Evolutionary conservation across 1,140 invertebrate species (phyloP).

Genomic region (Caenorhabditis elegans): DNA sequence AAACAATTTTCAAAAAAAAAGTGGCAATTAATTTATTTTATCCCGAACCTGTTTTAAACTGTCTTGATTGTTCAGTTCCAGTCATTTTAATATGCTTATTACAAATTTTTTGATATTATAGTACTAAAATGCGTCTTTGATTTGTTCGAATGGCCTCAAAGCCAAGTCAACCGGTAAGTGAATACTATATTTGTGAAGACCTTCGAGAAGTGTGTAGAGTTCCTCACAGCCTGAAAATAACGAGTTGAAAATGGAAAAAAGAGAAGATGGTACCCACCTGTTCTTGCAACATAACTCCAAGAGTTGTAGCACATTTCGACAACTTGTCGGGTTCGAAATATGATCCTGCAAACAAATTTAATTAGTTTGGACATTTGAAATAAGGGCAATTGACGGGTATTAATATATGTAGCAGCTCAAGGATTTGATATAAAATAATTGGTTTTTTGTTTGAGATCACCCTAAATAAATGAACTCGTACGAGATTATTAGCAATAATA

Average conservation of each 20-base stretch:
- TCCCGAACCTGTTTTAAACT: background rate
- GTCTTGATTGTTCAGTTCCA: background rate
- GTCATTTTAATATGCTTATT: background rate
- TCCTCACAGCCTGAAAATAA: constrained; percentile 83
- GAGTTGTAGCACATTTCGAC: constrained; percentile 86
- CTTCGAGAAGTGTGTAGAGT: constrained; percentile 83
- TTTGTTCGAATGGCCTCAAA: constrained; percentile 91
- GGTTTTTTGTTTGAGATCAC: too few species aligned
- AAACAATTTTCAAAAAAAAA: background rate
- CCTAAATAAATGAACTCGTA: too few species aligned
- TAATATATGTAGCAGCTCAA: too few species aligned
- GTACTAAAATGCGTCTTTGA: constrained; percentile 91
- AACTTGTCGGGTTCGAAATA: constrained; percentile 83
- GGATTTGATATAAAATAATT: too few species aligned
- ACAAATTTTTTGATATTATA: too few species aligned
- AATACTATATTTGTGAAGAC: constrained; percentile 82
- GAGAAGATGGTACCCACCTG: constrained; percentile 73
- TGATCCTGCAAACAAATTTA: constrained; percentile 72
- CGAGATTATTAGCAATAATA: too few species aligned
- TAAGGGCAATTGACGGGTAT: too few species aligned
- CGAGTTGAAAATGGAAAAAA: background rate
- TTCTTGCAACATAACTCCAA: constrained; percentile 92
- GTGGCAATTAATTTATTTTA: background rate
- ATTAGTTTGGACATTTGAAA: too few species aligned
- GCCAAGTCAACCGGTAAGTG: constrained; percentile 91